Percentiles rank a stretch among this genome's conserved stretches.
These are phyloP conservation scores for Apaloderma vittatum DNA, from an alignment of 2,113 vertebrate species.

Conservation along the genomic window DNA sequence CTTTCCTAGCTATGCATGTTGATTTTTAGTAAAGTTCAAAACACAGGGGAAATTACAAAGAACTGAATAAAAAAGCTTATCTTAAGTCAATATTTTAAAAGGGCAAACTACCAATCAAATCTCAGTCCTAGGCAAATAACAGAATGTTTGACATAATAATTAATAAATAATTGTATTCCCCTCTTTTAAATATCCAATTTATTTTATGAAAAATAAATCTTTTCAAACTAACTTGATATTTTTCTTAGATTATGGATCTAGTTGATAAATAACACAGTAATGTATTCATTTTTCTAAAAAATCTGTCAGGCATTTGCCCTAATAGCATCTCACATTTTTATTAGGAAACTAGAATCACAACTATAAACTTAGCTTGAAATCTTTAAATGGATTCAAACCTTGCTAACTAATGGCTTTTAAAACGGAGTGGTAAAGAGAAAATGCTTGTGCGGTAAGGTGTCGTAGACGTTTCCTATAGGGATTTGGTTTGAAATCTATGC, in stretches of 20 bases:
- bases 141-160: constrained; percentile 8
- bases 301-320: background rate
- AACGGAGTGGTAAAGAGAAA: background rate
- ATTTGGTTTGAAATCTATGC: background rate
- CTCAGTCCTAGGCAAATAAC: background rate
- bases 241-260: background rate
- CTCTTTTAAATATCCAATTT: background rate
- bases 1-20: background rate
- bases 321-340: background rate
- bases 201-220: background rate
- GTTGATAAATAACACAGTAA: background rate
- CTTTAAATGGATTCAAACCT: background rate
- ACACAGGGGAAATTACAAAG: constrained; percentile 29
- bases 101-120: background rate
- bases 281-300: background rate
- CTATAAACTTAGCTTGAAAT: background rate
- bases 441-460: background rate
- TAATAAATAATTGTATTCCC: background rate
- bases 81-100: constrained; percentile 30
- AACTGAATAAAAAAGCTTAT: background rate
- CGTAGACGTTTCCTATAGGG: background rate
- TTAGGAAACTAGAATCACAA: background rate
- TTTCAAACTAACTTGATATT: background rate
- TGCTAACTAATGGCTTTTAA: background rate
- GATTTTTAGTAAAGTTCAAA: constrained; percentile 36